A percentile compares a stretch with the other conserved stretches of the same genome.
Conservation (phyloP, 2,888 invertebrate genomes). For the Cantharis rufa region DNA sequence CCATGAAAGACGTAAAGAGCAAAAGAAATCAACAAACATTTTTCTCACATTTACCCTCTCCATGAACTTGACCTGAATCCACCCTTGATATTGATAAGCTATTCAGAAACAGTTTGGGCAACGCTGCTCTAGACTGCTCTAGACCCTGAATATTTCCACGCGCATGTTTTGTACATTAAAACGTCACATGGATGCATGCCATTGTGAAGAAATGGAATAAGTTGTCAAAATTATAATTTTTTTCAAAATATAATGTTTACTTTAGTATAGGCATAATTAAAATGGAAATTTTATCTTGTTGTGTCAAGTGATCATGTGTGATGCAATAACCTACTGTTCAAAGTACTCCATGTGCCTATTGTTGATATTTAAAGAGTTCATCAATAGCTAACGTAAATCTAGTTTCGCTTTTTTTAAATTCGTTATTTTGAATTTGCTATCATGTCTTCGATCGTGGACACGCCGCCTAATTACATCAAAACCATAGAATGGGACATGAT, state of each 20-base stretch:
- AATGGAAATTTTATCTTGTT: slow-evolving; percentile 3
- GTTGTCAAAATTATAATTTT: neutral
- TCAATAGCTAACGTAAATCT: neutral
- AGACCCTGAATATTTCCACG: too few species aligned
- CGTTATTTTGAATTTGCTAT: neutral
- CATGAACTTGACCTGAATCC: too few species aligned
- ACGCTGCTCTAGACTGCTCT: neutral
- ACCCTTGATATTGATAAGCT: too few species aligned
- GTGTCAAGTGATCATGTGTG: slow-evolving; percentile 11
- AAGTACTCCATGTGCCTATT: neutral
- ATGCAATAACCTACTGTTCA: slow-evolving; percentile 2
- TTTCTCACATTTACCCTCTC: too few species aligned
- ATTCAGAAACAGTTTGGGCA: neutral
- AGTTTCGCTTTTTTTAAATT: neutral
- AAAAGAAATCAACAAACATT: too few species aligned
- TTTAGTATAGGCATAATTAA: neutral
- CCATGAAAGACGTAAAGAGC: too few species aligned
- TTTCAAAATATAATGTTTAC: neutral
- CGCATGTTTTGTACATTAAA: neutral
- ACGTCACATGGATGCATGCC: neutral
- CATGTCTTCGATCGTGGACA: slow-evolving; percentile 58
- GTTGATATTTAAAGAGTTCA: neutral
- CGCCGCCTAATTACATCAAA: slow-evolving; percentile 68
- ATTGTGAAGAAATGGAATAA: neutral
- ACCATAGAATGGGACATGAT: slow-evolving; percentile 98